A percentile compares a stretch with the other conserved stretches of the same genome.
phyloP scores from a whole-genome alignment of 2,888 invertebrate genomes.

The Hesperia comma region DNA sequence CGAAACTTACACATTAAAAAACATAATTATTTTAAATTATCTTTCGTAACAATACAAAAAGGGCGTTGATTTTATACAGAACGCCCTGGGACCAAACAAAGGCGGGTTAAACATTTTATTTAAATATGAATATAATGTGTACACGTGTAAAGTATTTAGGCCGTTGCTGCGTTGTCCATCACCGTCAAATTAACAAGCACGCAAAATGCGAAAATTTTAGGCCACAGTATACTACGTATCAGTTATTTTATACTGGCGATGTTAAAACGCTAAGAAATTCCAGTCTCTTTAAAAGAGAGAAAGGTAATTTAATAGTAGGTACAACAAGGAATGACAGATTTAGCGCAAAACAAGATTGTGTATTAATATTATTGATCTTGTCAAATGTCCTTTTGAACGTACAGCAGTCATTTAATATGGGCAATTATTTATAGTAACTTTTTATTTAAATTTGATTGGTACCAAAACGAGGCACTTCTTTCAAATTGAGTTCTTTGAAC shows the following conservation, averaged over 20 bases:
- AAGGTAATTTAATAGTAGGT: too few relatives aligned
- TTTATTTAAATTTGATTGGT: too few relatives aligned
- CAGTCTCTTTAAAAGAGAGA: too few relatives aligned
- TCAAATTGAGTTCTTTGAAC: too few relatives aligned
- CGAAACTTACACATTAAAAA: constrained; percentile 2
- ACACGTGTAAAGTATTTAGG: constrained; percentile 41
- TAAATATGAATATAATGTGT: constrained; percentile 40
- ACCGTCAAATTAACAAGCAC: constrained; percentile 44
- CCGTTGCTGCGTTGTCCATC: constrained; percentile 40
- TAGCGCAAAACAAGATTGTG: too few relatives aligned
- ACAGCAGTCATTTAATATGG: too few relatives aligned
- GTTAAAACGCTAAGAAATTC: background rate
- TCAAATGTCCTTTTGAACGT: too few relatives aligned
- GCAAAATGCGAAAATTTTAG: constrained; percentile 30
- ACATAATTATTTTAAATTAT: constrained; percentile 13
- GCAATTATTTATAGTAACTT: too few relatives aligned
- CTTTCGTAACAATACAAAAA: constrained; percentile 9
- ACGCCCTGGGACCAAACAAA: constrained; percentile 29
- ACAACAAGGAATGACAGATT: too few relatives aligned
- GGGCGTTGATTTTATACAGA: constrained; percentile 21
- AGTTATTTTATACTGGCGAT: constrained; percentile 22
- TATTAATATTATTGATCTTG: too few relatives aligned
- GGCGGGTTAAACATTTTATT: constrained; percentile 23
- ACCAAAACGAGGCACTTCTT: too few relatives aligned
- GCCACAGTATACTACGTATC: constrained; percentile 15